Percentiles rank a stretch among this genome's conserved stretches.
These are phyloP conservation scores for Terebella lapidaria DNA, from an alignment of 2,888 invertebrate genomes.

Conservation along the genomic window DNA sequence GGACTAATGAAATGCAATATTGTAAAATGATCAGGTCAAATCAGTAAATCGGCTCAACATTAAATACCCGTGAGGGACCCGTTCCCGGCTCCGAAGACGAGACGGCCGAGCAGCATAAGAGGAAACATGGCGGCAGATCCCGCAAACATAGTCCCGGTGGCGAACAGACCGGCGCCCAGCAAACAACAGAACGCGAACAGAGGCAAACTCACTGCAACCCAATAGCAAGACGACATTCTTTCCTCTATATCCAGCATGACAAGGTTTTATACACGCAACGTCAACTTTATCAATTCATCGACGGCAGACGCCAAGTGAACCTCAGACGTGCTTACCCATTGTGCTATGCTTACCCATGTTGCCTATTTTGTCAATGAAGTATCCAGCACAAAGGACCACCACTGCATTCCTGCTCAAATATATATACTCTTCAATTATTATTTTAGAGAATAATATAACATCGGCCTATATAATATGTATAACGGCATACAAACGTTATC, in stretches of 20 bases:
- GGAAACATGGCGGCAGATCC: conserved; percentile 50
- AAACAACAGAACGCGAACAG: conserved; percentile 52
- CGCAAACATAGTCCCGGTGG: conserved; percentile 43
- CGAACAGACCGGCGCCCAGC: conserved; percentile 50
- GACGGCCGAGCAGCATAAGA: conserved; percentile 51
- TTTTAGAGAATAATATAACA: not conserved
- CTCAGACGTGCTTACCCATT: too few species aligned
- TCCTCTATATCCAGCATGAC: too few species aligned
- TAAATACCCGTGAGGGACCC: conserved; percentile 52
- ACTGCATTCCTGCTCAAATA: conserved; percentile 45
- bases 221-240: not conserved
- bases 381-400: conserved; percentile 52
- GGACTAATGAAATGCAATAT: too few species aligned
- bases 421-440: not conserved
- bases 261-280: too few species aligned
- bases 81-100: conserved; percentile 54
- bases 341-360: conserved; percentile 51
- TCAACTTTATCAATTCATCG: too few species aligned
- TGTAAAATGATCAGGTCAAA: too few species aligned
- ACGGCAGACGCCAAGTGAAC: too few species aligned
- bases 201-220: conserved; percentile 49
- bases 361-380: conserved; percentile 52
- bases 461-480: too few species aligned
- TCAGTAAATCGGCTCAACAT: not conserved
- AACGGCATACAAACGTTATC: too few species aligned